Percentiles rank a stretch among this genome's conserved stretches.
Conservation (phyloP, 1,140 invertebrate genomes). For the Alviniconcha marisindica region DNA sequence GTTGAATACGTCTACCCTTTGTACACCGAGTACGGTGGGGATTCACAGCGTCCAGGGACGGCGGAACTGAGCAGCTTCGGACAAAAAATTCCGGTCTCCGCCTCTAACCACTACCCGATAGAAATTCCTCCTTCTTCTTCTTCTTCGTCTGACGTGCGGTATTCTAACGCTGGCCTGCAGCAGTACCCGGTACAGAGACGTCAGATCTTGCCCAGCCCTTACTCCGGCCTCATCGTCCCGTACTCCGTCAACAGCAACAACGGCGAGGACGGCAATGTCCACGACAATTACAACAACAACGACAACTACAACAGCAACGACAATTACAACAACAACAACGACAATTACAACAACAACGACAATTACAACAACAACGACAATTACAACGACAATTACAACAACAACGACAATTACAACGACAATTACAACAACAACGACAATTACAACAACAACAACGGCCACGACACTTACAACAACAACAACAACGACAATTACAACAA, state of each 20-base stretch:
- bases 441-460: background rate
- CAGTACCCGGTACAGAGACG: background rate
- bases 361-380: background rate
- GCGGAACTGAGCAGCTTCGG: constrained; percentile 6
- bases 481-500: background rate
- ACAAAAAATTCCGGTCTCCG: background rate
- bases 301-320: background rate
- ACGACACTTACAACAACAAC: background rate
- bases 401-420: background rate
- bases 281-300: background rate
- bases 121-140: background rate
- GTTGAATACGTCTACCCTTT: constrained; percentile 4
- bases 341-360: no score
- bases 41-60: background rate
- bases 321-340: background rate
- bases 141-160: background rate
- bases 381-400: background rate
- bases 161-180: background rate
- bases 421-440: background rate
- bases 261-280: background rate
- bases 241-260: constrained; percentile 4
- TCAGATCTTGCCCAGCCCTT: background rate
- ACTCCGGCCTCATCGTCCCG: background rate
- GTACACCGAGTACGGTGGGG: background rate
- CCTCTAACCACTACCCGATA: constrained; percentile 10